These are phyloP conservation scores for Apodemia duryi DNA, from an alignment of 2,888 invertebrate species.

Conservation along the genomic window DNA sequence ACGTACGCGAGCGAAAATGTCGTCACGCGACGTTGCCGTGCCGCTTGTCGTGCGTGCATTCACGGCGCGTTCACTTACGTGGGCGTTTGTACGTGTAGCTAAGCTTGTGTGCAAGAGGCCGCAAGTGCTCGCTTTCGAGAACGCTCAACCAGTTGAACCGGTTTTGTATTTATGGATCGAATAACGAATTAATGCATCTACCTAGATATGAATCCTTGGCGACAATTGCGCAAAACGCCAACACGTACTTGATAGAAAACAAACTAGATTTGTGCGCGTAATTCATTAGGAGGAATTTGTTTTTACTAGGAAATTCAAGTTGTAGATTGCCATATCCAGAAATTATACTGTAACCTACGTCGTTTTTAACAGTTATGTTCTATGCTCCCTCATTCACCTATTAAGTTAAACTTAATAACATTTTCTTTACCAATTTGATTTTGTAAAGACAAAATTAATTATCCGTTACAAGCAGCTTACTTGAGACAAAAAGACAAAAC, in stretches of 20 bases:
- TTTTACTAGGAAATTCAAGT: neutral
- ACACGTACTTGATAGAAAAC: constrained; percentile 40
- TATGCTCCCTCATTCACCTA: too few species aligned
- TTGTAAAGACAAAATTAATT: too few species aligned
- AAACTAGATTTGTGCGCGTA: neutral
- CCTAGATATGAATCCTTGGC: constrained; percentile 69
- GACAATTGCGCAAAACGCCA: constrained; percentile 69
- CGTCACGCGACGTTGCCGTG: constrained; percentile 80
- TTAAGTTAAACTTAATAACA: too few species aligned
- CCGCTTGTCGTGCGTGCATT: constrained; percentile 69
- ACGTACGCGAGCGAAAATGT: constrained; percentile 79
- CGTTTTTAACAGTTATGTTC: too few species aligned
- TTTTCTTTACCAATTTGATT: too few species aligned
- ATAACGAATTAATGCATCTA: constrained; percentile 74
- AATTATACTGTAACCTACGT: too few species aligned
- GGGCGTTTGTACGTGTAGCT: constrained; percentile 56
- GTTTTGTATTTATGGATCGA: constrained; percentile 76
- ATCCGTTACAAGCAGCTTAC: too few species aligned
- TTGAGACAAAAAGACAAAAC: too few species aligned
- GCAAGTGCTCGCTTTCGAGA: constrained; percentile 73
- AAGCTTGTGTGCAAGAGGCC: constrained; percentile 68
- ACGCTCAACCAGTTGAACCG: constrained; percentile 74
- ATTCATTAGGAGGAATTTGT: neutral
- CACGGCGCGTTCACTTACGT: constrained; percentile 66
- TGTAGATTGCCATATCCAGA: too few species aligned